Evolutionary conservation across 2,888 invertebrate genomes (phyloP).

Genomic region (Eretmocerus hayati): DNA sequence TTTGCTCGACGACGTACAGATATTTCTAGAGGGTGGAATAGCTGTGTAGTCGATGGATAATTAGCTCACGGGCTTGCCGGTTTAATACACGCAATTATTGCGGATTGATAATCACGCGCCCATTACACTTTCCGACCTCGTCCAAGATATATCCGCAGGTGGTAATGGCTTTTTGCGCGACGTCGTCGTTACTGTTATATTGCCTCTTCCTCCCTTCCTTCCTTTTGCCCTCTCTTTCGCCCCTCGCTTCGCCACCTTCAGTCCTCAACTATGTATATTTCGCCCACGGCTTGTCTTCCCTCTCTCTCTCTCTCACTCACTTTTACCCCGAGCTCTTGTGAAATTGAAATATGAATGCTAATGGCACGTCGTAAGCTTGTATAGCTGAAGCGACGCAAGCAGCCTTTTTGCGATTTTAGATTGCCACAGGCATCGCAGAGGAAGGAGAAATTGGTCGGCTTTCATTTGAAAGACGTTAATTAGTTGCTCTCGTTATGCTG

Average conservation of each 20-base stretch:
- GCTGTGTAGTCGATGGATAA: too few relatives aligned
- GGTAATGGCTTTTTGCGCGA: conserved; percentile 28
- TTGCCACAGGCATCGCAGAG: too few relatives aligned
- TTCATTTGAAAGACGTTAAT: too few relatives aligned
- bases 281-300: neutral
- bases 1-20: neutral
- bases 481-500: too few relatives aligned
- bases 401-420: too few relatives aligned
- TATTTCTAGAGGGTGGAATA: neutral
- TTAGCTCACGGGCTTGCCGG: conserved; percentile 4
- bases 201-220: conserved; percentile 18
- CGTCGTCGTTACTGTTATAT: neutral
- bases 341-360: conserved; percentile 34
- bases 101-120: conserved; percentile 40
- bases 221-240: conserved; percentile 11
- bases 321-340: conserved; percentile 25
- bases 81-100: conserved; percentile 43
- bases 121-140: conserved; percentile 22
- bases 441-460: too few relatives aligned
- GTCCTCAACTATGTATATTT: too few relatives aligned
- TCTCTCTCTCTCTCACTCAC: neutral
- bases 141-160: conserved; percentile 19
- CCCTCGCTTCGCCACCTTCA: conserved; percentile 3
- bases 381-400: too few relatives aligned
- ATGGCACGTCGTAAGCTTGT: neutral